Base-by-base conservation (phyloP, 2,113 vertebrate species). In the Cichladusa arquata region DNA sequence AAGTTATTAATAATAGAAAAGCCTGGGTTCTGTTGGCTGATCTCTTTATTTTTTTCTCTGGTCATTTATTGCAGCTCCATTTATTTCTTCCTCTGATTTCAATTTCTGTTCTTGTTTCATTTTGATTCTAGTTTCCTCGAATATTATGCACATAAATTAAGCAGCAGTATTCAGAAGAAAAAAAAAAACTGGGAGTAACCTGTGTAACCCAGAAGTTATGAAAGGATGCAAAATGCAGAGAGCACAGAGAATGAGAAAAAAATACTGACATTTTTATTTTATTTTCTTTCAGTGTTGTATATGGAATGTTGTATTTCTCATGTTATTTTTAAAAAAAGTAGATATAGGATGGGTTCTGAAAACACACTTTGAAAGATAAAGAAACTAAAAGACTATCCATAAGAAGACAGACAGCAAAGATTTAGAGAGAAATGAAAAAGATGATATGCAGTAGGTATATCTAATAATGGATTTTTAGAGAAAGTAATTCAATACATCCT, bases 81-180 rank as follows among this genome's bases (percentile, higher is more conserved):
- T 93, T 69, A 73, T 45, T 92, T 88, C 51, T 86, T 44, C 54
- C 57, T 92, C 57, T 93, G 65, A 92, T 93, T 97, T 95, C 77
- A 92, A 9, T 91, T 95, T 96, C 74, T 95, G 45, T 79, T 91
- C 78, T 88, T 74, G 45, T 81, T 78, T 92, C 60, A 62, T 86
- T 95, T 92, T 78, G 16, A 54, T 78, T 94, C 64, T 67, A 44
- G 40, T 85, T 93, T 81, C 76, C 50, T 94, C 42, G 76, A 88
- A 95, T 93, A 77, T 81, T 92, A 94, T 81, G 77, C 45, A 86
- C 82, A 95, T 89, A 96, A 94, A 93, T 95, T 95, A 92, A 81
- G 64, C 19, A 86, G 23, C 38, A 89, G n/a, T 74, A 50, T 69
- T 80, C 19, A 80, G 42, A 77, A 58, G 73, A 50, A 36, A 67